Percentiles rank a stretch among this genome's conserved stretches.
These are phyloP conservation scores for Isichthys henryi DNA, from an alignment of 2,113 vertebrate species.

Conservation along the genomic window DNA sequence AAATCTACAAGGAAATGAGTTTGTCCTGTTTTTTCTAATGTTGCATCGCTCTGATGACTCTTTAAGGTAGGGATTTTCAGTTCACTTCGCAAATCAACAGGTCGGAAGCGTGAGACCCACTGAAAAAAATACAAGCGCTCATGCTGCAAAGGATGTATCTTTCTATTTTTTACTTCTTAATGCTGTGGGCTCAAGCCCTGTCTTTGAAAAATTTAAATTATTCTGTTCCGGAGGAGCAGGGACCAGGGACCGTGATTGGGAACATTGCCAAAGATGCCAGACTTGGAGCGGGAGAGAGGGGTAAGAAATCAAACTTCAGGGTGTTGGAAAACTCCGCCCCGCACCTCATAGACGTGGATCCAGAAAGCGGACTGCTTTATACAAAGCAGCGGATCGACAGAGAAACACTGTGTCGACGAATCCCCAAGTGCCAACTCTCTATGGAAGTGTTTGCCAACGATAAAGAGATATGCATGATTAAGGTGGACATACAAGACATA, in stretches of 20 bases:
- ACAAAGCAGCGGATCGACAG: constrained; percentile 95
- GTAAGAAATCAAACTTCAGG: constrained; percentile 83
- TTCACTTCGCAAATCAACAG: constrained; percentile 62
- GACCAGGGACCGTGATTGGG: constrained; percentile 88
- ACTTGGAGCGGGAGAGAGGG: constrained; percentile 69
- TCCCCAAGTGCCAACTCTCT: constrained; percentile 88
- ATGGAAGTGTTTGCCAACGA: constrained; percentile 97
- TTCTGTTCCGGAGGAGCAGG: constrained; percentile 92
- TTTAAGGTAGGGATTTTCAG: constrained; percentile 48
- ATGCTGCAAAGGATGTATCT: constrained; percentile 79
- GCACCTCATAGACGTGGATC: constrained; percentile 89
- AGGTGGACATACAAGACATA: constrained; percentile 94
- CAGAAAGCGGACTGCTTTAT: constrained; percentile 87
- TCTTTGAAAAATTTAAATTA: constrained; percentile 96
- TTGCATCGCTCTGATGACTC: constrained; percentile 31
- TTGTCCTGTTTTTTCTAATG: constrained; percentile 46
- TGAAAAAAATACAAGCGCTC: constrained; percentile 39
- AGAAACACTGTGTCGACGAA: constrained; percentile 86
- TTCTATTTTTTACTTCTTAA: constrained; percentile 85
- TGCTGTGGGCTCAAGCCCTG: constrained; percentile 88
- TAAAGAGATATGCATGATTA: constrained; percentile 98
- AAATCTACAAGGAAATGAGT: constrained; percentile 20
- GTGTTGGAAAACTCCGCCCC: constrained; percentile 96
- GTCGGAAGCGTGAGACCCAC: constrained; percentile 49
- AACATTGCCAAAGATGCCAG: constrained; percentile 97